Evolutionary conservation across 2,113 vertebrate genomes (phyloP).

Genomic region (Rhinolophus ferrumequinum): DNA sequence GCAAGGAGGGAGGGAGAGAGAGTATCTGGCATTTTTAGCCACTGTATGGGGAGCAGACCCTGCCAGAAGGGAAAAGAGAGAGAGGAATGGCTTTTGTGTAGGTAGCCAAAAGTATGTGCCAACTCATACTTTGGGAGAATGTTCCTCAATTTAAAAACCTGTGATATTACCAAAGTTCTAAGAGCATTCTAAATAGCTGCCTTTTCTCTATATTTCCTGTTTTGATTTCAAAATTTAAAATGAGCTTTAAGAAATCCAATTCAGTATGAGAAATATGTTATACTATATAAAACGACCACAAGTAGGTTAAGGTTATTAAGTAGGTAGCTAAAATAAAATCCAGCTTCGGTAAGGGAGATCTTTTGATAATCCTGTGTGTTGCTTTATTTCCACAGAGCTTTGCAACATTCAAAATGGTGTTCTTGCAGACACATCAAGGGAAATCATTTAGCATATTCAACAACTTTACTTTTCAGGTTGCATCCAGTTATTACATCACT

Average conservation of each 20-base stretch:
- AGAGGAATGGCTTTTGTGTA: background rate
- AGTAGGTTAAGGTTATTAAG: background rate
- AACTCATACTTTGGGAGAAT: background rate
- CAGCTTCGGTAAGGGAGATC: background rate
- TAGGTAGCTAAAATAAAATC: background rate
- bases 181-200: background rate
- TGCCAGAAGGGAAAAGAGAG: background rate
- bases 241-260: background rate
- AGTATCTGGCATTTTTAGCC: background rate
- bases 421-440: background rate
- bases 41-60: background rate
- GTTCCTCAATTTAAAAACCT: background rate
- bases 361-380: background rate
- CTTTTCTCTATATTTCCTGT: background rate
- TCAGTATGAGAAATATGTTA: background rate
- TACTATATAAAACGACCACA: background rate
- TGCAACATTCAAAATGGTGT: background rate
- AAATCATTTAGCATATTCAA: background rate
- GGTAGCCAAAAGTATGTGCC: background rate
- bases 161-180: background rate
- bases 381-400: background rate
- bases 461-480: background rate
- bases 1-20: background rate
- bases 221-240: conserved; percentile 29
- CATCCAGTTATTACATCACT: background rate